phyloP scores from a whole-genome alignment of 2,797 vertebrate species.

The Argya squamiceps region DNA sequence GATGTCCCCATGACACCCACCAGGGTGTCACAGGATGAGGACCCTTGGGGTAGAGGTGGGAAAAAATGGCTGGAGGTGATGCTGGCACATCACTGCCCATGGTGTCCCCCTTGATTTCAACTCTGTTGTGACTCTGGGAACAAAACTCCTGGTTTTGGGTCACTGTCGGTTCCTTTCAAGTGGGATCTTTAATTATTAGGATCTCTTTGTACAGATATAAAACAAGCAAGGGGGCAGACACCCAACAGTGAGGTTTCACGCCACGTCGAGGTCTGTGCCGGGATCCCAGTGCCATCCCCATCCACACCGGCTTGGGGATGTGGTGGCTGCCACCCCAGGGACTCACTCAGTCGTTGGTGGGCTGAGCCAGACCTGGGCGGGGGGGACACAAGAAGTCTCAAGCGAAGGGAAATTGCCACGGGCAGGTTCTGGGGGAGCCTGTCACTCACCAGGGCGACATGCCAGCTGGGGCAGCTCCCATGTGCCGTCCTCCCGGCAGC shows the following conservation, averaged over 20 bases:
- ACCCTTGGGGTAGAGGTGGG: not conserved
- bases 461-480: slow-evolving; percentile 85
- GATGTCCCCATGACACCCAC: not conserved
- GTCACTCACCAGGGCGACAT: not conserved
- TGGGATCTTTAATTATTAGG: not conserved
- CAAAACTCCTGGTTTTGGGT: not conserved
- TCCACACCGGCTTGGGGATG: not conserved
- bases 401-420: not conserved
- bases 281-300: not conserved
- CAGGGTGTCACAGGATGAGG: not conserved
- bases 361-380: not conserved
- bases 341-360: not conserved
- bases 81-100: rapidly evolving
- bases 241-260: not conserved
- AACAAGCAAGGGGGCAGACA: not conserved
- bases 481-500: slow-evolving; percentile 81
- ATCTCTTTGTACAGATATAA: slow-evolving; percentile 31
- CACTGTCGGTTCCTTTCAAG: not conserved
- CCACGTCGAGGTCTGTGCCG: rapidly evolving
- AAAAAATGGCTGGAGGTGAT: not conserved
- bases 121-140: not conserved
- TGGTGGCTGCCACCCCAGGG: not conserved
- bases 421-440: rapidly evolving
- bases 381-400: not conserved
- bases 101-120: rapidly evolving